Conservation (phyloP, 2,888 invertebrate genomes). For the Conus canariensis region DNA sequence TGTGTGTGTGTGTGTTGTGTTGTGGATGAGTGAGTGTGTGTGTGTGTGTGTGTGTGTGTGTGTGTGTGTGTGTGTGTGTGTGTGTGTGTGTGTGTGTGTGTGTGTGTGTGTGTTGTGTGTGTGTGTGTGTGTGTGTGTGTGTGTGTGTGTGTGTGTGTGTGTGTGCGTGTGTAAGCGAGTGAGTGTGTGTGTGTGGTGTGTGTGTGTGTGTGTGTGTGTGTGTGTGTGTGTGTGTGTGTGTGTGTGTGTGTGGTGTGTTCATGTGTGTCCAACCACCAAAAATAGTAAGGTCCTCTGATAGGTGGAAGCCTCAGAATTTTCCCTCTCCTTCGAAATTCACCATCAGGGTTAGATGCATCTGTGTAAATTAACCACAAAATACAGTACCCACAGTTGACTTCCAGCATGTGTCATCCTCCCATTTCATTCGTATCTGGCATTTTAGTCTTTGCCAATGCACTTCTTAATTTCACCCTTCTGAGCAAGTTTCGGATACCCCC, state of each 20-base stretch:
- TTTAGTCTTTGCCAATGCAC: no score
- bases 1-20: no score
- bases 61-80: neutral
- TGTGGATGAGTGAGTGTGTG: conserved; percentile 9
- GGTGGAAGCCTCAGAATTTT: no score
- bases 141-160: neutral
- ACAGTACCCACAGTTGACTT: no score
- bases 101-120: neutral
- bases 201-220: neutral
- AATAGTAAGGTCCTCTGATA: neutral
- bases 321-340: no score
- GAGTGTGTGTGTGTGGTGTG: neutral
- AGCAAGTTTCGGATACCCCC: neutral
- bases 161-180: neutral
- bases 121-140: neutral
- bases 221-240: neutral
- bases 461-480: neutral
- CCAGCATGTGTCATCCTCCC: no score
- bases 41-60: neutral
- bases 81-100: neutral
- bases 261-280: neutral
- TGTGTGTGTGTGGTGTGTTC: neutral
- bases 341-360: no score
- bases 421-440: no score
- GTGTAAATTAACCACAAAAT: no score